These are phyloP conservation scores for Erythrolamprus reginae DNA, from an alignment of 2,113 vertebrate genomes.

Conservation along the genomic window DNA sequence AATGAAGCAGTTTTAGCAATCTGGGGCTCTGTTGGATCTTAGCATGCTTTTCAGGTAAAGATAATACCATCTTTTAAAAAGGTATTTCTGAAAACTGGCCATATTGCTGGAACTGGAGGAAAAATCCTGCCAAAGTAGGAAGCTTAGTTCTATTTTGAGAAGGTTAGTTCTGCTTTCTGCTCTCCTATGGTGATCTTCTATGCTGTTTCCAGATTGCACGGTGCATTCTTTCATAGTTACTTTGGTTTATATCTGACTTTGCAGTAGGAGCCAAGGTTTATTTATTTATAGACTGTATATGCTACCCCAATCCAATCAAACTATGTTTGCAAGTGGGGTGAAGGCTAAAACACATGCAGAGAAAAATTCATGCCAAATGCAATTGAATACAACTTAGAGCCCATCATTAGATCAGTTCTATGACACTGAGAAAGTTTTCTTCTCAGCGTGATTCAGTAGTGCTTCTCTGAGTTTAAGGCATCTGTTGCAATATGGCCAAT, in stretches of 20 bases:
- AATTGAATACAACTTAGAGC: not conserved
- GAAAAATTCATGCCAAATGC: not conserved
- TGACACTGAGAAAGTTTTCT: not conserved
- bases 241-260: not conserved
- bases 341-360: not conserved
- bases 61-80: not conserved
- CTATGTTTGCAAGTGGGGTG: not conserved
- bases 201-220: not conserved
- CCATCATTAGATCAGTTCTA: not conserved
- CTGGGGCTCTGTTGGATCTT: not conserved
- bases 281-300: not conserved
- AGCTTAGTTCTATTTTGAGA: not conserved
- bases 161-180: not conserved
- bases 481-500: not conserved
- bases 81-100: not conserved
- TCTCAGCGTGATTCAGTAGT: not conserved
- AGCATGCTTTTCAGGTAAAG: not conserved
- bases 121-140: not conserved
- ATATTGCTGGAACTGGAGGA: not conserved
- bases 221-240: not conserved
- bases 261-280: not conserved
- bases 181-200: not conserved
- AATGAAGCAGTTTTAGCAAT: not conserved
- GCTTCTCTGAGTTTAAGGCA: not conserved
- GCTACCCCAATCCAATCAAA: not conserved